Conservation (phyloP, 2,888 invertebrate species). For the Spicauda simplicius region DNA sequence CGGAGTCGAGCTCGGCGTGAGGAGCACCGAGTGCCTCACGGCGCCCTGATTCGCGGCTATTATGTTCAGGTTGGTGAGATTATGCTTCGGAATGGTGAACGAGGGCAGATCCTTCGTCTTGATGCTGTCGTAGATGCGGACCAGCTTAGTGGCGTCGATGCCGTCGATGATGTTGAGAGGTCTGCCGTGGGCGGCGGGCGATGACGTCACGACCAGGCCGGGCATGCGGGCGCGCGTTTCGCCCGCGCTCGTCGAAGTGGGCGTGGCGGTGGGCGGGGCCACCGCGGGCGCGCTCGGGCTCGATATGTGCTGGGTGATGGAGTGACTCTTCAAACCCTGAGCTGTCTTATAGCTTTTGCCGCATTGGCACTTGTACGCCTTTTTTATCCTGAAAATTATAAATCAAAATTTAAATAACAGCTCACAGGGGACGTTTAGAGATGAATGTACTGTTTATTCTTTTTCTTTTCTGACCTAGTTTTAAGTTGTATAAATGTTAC, state of each 20-base stretch:
- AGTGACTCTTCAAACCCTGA: slow-evolving; percentile 91
- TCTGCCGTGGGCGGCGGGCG: slow-evolving; percentile 60
- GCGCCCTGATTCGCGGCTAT: slow-evolving; percentile 53
- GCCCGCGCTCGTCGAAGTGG: slow-evolving; percentile 38
- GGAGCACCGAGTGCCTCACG: slow-evolving; percentile 63
- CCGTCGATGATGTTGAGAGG: slow-evolving; percentile 57
- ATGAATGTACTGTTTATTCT: too few relatives aligned
- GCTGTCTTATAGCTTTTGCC: slow-evolving; percentile 94
- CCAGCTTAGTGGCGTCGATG: slow-evolving; percentile 67
- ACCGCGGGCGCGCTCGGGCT: slow-evolving; percentile 41
- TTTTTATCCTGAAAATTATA: slow-evolving; percentile 86
- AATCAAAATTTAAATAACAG: too few relatives aligned
- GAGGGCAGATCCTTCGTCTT: slow-evolving; percentile 69
- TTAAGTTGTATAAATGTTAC: too few relatives aligned
- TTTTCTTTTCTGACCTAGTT: too few relatives aligned
- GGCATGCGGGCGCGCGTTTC: slow-evolving; percentile 55
- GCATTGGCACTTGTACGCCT: slow-evolving; percentile 93
- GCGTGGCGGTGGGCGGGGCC: slow-evolving; percentile 41
- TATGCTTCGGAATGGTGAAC: slow-evolving; percentile 74
- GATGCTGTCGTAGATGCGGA: slow-evolving; percentile 74
- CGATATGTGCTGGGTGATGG: slow-evolving; percentile 66
- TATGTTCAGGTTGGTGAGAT: slow-evolving; percentile 60
- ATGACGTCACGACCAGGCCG: slow-evolving; percentile 73
- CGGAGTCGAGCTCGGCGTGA: slow-evolving; percentile 81
- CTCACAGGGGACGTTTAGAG: too few relatives aligned